Evolutionary conservation across 2,797 vertebrate genomes (phyloP), one percentile per base, ranked within the genome.

Genomic region (Phyllotis vaccarum): DNA sequence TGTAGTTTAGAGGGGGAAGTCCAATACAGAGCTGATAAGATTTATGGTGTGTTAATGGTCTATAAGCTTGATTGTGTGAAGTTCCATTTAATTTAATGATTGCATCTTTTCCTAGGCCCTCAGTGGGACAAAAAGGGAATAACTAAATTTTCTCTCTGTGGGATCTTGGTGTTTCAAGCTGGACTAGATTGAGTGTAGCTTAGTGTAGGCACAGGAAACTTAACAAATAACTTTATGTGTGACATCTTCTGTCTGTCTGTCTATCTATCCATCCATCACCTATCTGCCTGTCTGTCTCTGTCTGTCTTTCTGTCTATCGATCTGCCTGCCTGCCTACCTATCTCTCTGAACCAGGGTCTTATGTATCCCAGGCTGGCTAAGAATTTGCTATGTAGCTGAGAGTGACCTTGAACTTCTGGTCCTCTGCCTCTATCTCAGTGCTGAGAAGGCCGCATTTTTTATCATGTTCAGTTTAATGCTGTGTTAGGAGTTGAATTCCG

Each of bases 201-300:
- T 85, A 13, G 9, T 31, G 24, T 27, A 46, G 85, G 80, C 40
- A 31, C n/a, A 46, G 80, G 43, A 43, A 54, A 78, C 40, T 64
- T 40, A 64, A 81, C 40, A 91, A 91, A 24, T 46, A 40, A 49
- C 13, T 27, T 96, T 75, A 93, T 83, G 81, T 64, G 81, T 31
- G 10, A 17, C 10, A 13, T 82, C 37, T 34, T 49, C 46, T 49
- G n/a, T n/a, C n/a, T n/a, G n/a, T n/a, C n/a, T n/a, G n/a, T n/a
- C 16, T n/a, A 8, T 68, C 17, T 22, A 40, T 40, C 37, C 6
- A 24, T 24, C 37, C 13, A 72, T 24, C n/a, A n/a, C n/a, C n/a
- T n/a, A n/a, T n/a, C n/a, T n/a, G n/a, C n/a, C n/a, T n/a, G n/a
- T n/a, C n/a, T n/a, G n/a, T n/a, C n/a, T n/a, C n/a, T n/a, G n/a